phyloP scores from a whole-genome alignment of 2,113 vertebrate genomes.

The Cynopterus brachyotis region DNA sequence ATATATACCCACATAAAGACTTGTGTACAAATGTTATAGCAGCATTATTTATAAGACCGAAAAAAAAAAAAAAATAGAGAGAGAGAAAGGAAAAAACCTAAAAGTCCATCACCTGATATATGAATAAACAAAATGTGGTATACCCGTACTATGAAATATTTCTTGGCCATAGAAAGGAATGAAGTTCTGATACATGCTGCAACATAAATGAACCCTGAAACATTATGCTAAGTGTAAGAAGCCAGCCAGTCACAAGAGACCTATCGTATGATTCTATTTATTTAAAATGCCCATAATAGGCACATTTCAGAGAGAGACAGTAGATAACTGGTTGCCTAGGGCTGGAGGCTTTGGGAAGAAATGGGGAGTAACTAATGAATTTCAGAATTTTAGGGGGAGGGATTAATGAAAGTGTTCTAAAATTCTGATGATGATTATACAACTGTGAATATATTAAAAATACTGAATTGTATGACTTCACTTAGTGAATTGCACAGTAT shows the following conservation, averaged over 20 bases:
- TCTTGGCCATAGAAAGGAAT: neutral
- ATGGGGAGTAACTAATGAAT: neutral
- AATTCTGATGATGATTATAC: neutral
- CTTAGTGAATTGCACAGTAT: neutral
- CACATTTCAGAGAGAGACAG: neutral
- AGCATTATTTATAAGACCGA: neutral
- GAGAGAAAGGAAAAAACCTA: neutral
- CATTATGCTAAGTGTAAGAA: neutral
- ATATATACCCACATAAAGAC: neutral
- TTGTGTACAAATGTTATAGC: neutral
- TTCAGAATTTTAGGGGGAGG: neutral
- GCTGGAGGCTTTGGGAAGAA: neutral
- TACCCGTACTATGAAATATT: neutral
- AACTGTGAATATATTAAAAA: neutral
- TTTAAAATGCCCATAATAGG: neutral
- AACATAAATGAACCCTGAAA: neutral
- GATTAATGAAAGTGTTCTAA: neutral
- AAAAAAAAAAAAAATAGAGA: no score
- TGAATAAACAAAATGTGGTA: neutral
- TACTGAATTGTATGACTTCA: neutral
- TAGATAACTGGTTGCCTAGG: neutral
- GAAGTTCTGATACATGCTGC: neutral
- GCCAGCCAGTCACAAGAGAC: neutral
- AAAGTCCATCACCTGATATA: neutral
- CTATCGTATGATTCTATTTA: neutral